Evolutionary conservation across 2,797 vertebrate genomes (phyloP), one percentile per base, ranked within the genome.

Genomic region (Poliocrania exsul): DNA sequence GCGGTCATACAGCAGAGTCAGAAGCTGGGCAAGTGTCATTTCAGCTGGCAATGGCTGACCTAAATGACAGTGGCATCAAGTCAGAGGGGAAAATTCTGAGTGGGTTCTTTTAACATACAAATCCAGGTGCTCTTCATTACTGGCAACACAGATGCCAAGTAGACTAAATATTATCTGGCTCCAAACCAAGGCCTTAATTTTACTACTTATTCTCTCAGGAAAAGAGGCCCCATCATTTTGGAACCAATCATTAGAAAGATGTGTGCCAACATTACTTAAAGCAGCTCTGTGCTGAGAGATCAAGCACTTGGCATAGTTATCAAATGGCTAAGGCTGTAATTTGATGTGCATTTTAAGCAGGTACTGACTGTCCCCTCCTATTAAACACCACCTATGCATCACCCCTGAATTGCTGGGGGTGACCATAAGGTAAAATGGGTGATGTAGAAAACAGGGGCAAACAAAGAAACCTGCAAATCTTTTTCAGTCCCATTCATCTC

Each of bases 21-120:
- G 97, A 60, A 99, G 98, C 95, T 99, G 99, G 61, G 99, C 99
- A 96, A 99, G 98, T 2, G 99, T 99, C 99, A 99, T 99, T 98
- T 99, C 99, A 50, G 99, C 98, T 6, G 99, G 99, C 87, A 99
- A 97, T 1, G 99, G 99, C 54, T 99, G 99, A 97, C 99, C 99
- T 99, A 94, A 49, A 96, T 42, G 96, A 85, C 49, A 93, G 92
- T 0, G 80, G 31, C 93, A 92, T 25, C 9, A 40, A 92, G 53
- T 96, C 95, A 93, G 49, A 67, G 49, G 47, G 33, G 25, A 93
- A 53, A 77, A 77, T 56, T 58, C 61, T 50, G 15, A 64, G 0
- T 26, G 35, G 20, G 11, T 73, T 79, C 78, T 71, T 88, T 51
- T 37, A 91, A 90, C 14, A 49, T 23, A 71, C 4, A 15, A 15